phyloP scores from a whole-genome alignment of 2,888 invertebrate genomes.

The Cylloceria caligata region DNA sequence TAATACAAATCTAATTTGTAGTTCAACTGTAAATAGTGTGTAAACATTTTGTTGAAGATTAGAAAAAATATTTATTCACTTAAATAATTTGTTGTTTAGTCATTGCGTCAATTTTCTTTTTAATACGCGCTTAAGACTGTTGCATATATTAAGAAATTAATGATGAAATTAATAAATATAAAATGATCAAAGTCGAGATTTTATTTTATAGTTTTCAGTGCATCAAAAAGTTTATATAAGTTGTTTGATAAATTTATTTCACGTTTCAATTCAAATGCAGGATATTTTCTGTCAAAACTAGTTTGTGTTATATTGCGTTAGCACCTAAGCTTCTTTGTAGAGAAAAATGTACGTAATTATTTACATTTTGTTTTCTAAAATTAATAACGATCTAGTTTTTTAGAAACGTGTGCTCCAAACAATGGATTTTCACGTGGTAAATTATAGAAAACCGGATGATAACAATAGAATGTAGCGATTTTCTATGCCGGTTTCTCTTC shows the following conservation, averaged over 20 bases:
- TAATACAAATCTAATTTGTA: neutral
- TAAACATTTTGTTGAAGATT: slow-evolving; percentile 1
- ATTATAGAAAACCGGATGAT: too few species aligned
- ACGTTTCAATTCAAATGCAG: neutral
- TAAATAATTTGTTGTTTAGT: neutral
- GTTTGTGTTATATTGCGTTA: too few species aligned
- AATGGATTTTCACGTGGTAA: too few species aligned
- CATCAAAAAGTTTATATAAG: neutral
- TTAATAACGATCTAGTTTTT: too few species aligned
- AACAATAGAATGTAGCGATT: too few species aligned
- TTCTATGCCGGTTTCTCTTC: too few species aligned
- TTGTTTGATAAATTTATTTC: too few species aligned
- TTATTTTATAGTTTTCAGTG: neutral
- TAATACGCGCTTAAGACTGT: neutral
- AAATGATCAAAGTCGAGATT: neutral
- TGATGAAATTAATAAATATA: neutral
- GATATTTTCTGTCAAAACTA: too few species aligned
- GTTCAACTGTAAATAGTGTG: neutral
- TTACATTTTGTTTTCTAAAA: too few species aligned
- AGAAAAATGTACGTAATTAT: too few species aligned
- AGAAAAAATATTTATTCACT: neutral
- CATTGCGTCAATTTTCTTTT: neutral
- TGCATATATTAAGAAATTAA: neutral
- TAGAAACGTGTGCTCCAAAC: too few species aligned
- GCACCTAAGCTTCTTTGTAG: too few species aligned